Evolutionary conservation across 1,140 invertebrate genomes (phyloP), one percentile per base, ranked within the genome.

Genomic region (Pectinophora gossypiella): DNA sequence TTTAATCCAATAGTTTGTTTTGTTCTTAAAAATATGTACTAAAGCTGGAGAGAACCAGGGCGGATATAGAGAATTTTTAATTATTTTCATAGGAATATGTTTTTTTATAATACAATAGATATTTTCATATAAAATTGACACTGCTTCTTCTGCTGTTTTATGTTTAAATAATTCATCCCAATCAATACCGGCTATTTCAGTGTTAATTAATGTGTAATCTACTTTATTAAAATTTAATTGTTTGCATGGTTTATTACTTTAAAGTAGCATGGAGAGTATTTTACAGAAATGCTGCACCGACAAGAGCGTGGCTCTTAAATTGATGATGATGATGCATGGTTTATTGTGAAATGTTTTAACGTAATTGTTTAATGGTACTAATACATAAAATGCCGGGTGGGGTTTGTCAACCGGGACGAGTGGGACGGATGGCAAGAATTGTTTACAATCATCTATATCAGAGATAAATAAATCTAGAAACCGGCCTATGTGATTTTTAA

Each of bases 401-500:
- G 44, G 19, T 2, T 47, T 42, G 42, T 54, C 56, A 3, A 22
- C 2, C 10, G 47, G 42, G 1, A 59, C 56, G 42, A 63, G 20
- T 1, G 61, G 20, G 5, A 49, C 21, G 9, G 56, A 43, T 16
- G 46, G 13, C 32, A 40, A 13, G 0, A 15, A 23, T 13, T 19
- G 3, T 19, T 21, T 49, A 40, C 45, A 45, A 18, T 56, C 36
- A 21, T 35, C n/a, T 5, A 46, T 40, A 12, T 61, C 52, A 10
- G 48, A 23, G 5, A 61, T 54, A 44, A 53, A 61, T 19, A 61
- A 43, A 20, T 61, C 51, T 13, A 61, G 36, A 5, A 61, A 0
- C 50, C 48, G 48, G 36, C 32, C 20, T 2, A 38, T 51, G 16
- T 3, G 35, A 48, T 61, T 56, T 54, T 38, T 61, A 38, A 50